Base-by-base conservation (phyloP, 2,797 vertebrate species). In the Pelochelys cantorii region DNA sequence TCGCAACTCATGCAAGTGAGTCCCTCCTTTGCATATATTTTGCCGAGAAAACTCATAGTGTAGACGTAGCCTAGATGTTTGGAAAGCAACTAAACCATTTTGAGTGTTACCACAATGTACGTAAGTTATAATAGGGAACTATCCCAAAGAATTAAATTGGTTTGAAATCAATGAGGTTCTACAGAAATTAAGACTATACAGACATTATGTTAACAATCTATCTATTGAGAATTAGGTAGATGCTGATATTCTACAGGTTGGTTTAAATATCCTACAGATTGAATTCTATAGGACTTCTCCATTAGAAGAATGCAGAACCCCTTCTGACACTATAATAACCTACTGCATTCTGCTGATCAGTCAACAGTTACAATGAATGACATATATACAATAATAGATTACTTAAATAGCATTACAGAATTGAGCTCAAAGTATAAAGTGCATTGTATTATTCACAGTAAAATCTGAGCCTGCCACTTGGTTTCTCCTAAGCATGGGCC, bases 321-420 rank as follows among this genome's bases (percentile, higher is more conserved):
- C 1, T 56, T 12, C 5, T 3, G 34, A 75, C 57, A 13, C 3
- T 6, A 11, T 22, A 8, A 53, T 62, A 9, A 15, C 5, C 7
- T 1, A 1, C 56, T n/a, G 29, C 4, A 34, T 52, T 74, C 74
- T 88, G 88, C 56, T 55, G 81, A 65, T 78, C 83, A 31, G 86
- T 0, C 78, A 86, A 53, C 4, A 17, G n/a, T 5, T 34, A 79
- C 88, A 71, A 60, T 3, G 68, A 78, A 54, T 2, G 23, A 59
- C 54, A 31, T 79, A 68, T 2, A 0, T 4, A 27, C 1, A 53
- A 1, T 48, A 48, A 48, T 48, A 79, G 29, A 83, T 22, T 6
- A 27, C 65, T 52, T 54, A 86, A 62, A 83, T 83, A 48, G 55
- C 55, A 89, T 37, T 79, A 79, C 79, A 74, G 86, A 93, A 94